Evolutionary conservation across 2,888 invertebrate species (phyloP), one percentile per base, ranked within the genome.

Genomic region (Apocheima hispidaria): DNA sequence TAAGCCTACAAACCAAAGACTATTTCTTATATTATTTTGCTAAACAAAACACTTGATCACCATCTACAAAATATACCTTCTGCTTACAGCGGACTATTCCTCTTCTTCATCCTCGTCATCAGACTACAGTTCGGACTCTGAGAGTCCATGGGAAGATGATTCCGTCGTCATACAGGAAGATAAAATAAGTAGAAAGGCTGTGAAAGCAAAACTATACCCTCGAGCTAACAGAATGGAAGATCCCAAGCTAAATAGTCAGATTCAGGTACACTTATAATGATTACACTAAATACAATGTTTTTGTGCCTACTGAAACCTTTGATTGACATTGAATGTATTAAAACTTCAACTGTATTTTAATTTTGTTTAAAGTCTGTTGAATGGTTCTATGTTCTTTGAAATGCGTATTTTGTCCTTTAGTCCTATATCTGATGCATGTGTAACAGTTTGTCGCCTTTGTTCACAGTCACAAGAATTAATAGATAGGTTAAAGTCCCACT

Each of bases 41-140:
- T 16, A 44, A 7, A 6, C 9, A 1, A 10, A 28, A 28, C n/a
- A n/a, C 1, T 16, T 10, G 1, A 44, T 44, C 4, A 16, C 1
- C 1, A 4, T 46, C 14, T 26, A 14, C 23, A 14, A 6, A 41
- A 56, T 33, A 5, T 33, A 56, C 4, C 54, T 50, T 49, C 26
- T 60, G 50, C n/a, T 81, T 81, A n/a, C 72, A 82, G 79, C 79
- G 35, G 91, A 90, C 38, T 89, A 90, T 63, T 90, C 90, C 0
- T 70, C 70, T 0, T 62, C 68, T 0, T 88, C 90, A 35, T 85
- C 91, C 6, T 90, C 90, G 0, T 86, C 84, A 0, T 83, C 87
- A 18, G 88, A 88, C 73, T 92, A 90, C 73, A 91, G 90, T 61
- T 90, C 92, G 0, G 92, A 92, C 67, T 92, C 92, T 0, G 90